Conservation (phyloP, 2,888 invertebrate genomes). For the Dolomedes plantarius region DNA sequence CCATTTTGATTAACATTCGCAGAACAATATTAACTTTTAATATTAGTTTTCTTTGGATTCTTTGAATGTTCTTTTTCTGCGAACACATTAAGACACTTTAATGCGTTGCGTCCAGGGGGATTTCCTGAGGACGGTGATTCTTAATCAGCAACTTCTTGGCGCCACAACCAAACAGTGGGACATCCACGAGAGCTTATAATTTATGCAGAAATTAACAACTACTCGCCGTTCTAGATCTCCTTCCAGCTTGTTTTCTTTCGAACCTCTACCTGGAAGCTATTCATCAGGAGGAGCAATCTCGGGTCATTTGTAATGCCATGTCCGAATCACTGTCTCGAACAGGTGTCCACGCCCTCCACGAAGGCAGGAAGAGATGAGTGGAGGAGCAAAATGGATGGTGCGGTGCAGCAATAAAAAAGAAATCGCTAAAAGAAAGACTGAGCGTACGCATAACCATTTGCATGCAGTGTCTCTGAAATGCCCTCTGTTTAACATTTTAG, state of each 20-base stretch:
- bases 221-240: background rate
- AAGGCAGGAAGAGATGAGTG: background rate
- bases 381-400: background rate
- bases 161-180: too few relatives aligned
- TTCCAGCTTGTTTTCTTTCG: too few relatives aligned
- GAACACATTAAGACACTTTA: too few relatives aligned
- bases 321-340: constrained; percentile 18
- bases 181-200: background rate
- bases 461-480: background rate
- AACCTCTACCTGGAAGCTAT: constrained; percentile 3
- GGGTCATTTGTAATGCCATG: constrained; percentile 32
- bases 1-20: too few relatives aligned
- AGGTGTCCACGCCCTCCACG: constrained; percentile 16
- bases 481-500: background rate
- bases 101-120: too few relatives aligned
- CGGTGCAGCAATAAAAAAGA: background rate
- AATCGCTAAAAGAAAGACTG: background rate
- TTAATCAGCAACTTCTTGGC: too few relatives aligned
- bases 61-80: too few relatives aligned
- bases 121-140: too few relatives aligned
- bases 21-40: too few relatives aligned
- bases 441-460: background rate
- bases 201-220: constrained; percentile 20
- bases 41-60: too few relatives aligned
- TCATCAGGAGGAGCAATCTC: constrained; percentile 13